Evolutionary conservation across 1,140 invertebrate genomes (phyloP).

Genomic region (Cherax quadricarinatus): DNA sequence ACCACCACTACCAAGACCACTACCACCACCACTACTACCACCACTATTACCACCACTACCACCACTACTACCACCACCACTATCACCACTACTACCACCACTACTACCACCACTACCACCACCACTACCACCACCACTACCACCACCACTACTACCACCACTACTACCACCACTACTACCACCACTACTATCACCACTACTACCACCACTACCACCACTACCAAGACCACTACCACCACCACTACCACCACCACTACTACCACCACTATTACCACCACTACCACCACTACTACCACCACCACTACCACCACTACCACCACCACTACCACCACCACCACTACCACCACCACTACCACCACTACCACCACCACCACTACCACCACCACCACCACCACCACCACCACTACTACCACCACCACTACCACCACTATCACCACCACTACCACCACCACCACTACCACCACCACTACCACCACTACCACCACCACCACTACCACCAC

Average conservation of each 20-base stretch:
- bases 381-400: too few species aligned
- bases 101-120: neutral
- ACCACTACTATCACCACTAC: neutral
- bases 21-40: neutral
- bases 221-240: neutral
- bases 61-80: too few species aligned
- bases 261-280: too few species aligned
- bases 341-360: neutral
- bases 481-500: neutral
- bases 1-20: neutral
- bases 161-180: too few species aligned
- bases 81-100: neutral
- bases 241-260: neutral
- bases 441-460: neutral
- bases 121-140: neutral
- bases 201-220: neutral
- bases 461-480: neutral
- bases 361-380: neutral
- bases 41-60: neutral
- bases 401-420: too few species aligned
- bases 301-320: neutral
- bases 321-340: neutral
- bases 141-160: neutral
- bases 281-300: too few species aligned
- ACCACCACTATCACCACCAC: too few species aligned